Evolutionary conservation across 2,797 vertebrate species (phyloP).

Genomic region (Sylvia borin): DNA sequence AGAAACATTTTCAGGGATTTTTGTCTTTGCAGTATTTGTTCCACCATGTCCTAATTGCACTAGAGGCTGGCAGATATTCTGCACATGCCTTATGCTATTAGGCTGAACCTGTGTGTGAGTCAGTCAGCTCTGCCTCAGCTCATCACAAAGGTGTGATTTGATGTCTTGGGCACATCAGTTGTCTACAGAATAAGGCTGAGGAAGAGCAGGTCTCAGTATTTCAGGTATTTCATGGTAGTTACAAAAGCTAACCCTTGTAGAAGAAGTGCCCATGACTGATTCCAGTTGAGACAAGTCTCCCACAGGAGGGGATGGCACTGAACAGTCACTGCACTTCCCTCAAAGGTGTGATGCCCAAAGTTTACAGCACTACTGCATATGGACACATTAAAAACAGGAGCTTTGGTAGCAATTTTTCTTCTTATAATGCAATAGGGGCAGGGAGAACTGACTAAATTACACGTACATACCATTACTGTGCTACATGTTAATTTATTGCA

Average conservation of each 20-base stretch:
- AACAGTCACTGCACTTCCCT: background rate
- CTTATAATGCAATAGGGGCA: background rate
- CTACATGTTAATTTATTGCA: background rate
- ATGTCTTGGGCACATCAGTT: background rate
- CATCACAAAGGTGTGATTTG: background rate
- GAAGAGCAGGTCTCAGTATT: background rate
- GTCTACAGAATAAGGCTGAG: background rate
- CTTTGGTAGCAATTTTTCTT: background rate
- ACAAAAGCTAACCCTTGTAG: background rate
- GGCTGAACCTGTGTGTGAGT: background rate
- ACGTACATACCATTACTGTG: accelerated
- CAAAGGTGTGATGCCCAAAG: background rate
- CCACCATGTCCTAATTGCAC: background rate
- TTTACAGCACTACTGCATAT: background rate
- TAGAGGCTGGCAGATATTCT: background rate
- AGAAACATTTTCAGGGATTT: background rate
- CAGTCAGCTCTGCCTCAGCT: background rate
- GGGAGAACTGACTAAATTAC: background rate
- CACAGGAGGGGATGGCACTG: background rate
- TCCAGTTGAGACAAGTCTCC: background rate
- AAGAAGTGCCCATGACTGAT: background rate
- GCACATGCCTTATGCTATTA: background rate
- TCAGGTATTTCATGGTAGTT: background rate
- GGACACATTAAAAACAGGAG: background rate
- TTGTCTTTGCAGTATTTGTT: background rate